phyloP scores from a whole-genome alignment of 1,140 invertebrate genomes.

The Halictus rubicundus region DNA sequence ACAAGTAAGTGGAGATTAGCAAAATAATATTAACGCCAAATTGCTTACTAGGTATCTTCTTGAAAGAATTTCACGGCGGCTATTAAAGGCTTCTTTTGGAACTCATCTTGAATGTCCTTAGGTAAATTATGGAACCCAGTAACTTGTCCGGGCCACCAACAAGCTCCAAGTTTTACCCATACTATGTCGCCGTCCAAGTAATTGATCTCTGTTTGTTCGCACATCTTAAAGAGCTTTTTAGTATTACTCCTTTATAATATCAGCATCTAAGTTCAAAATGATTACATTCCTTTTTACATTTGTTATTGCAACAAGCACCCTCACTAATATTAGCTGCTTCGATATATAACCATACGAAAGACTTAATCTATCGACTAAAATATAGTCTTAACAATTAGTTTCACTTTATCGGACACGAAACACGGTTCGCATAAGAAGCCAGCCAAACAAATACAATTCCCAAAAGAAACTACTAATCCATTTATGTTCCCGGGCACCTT shows the following conservation, averaged over 20 bases:
- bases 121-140: constrained; percentile 83
- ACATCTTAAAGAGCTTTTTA: constrained; percentile 78
- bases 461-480: neutral
- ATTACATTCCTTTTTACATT: constrained; percentile 3
- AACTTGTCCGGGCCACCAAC: constrained; percentile 91
- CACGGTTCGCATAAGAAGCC: constrained; percentile 1
- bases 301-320: constrained; percentile 17
- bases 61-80: constrained; percentile 91
- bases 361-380: constrained; percentile 16
- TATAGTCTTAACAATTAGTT: neutral
- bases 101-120: constrained; percentile 82
- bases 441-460: constrained; percentile 21
- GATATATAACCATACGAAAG: constrained; percentile 37
- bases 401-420: constrained; percentile 18
- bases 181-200: constrained; percentile 89
- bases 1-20: neutral
- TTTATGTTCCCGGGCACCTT: neutral
- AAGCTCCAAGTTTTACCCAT: constrained; percentile 89
- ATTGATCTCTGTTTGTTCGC: constrained; percentile 83
- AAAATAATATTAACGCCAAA: constrained; percentile 30
- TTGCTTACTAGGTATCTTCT: constrained; percentile 89
- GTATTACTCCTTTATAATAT: constrained; percentile 55
- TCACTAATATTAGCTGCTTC: constrained; percentile 32
- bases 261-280: constrained; percentile 39
- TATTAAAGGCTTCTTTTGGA: constrained; percentile 86